Conservation (phyloP, 2,113 vertebrate genomes). For the Calidris pygmaea region DNA sequence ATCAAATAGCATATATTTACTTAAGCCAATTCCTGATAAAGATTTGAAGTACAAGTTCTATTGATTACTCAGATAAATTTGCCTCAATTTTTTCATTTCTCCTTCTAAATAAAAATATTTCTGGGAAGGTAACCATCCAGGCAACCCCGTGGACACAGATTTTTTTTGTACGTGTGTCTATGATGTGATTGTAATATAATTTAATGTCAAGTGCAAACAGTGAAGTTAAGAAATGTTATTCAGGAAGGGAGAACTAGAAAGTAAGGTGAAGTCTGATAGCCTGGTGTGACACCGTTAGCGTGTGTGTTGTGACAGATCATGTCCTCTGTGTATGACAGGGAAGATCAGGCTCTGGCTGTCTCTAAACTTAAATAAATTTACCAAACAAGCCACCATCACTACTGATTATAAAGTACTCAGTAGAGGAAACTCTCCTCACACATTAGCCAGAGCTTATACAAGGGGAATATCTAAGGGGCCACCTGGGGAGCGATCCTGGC, state of each 20-base stretch:
- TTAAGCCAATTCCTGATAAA: background rate
- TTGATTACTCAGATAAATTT: background rate
- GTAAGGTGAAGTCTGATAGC: background rate
- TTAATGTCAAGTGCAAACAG: background rate
- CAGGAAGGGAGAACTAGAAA: background rate
- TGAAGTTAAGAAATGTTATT: background rate
- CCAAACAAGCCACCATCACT: background rate
- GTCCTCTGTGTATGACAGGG: too few species aligned
- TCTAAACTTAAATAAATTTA: background rate
- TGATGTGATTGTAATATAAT: background rate
- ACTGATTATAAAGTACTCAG: background rate
- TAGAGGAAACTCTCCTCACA: background rate
- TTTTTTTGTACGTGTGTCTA: background rate
- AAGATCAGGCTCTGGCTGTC: background rate
- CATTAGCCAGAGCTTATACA: background rate
- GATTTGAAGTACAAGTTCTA: background rate
- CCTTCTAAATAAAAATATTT: background rate
- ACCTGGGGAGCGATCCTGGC: background rate
- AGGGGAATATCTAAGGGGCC: background rate
- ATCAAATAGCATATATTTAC: background rate
- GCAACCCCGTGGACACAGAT: background rate
- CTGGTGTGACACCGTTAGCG: background rate
- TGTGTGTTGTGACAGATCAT: accelerated
- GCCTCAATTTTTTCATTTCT: background rate
- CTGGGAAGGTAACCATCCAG: background rate